Base-by-base conservation (phyloP, 2,888 invertebrate genomes). In the Drosophila tanythrix region DNA sequence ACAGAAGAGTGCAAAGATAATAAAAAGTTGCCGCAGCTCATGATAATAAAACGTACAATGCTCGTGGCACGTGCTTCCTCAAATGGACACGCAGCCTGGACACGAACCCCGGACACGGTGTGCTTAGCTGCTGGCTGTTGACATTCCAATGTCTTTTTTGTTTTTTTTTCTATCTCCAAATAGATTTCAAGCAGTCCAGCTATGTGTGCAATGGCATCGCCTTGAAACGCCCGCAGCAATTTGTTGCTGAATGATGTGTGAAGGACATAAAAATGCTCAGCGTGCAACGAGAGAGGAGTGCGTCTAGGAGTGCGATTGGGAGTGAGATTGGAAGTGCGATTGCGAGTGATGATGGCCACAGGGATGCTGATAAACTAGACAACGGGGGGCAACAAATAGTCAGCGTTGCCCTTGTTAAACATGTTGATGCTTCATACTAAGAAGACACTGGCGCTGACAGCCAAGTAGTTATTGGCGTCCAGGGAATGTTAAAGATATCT, bases 221-320 rank as follows among this genome's bases (percentile, higher is more conserved):
- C 72, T 43, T 89, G 89, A 71, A 82, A 82, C 69, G 88, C 85
- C 90, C 72, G 84, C 87, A 88, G 89, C 90, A 85, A 90, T 85
- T 85, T 90, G 90, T 90, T 76, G 87, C 90, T 85, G 85, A 85
- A 90, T 85, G 90, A 85, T 90, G 85, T 90, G 85, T 89, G 90
- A 85, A 90, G 90, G 83, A 81, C 87, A 86, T 90, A 83, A 90
- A 85, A 90, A 83, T 83, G 75, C 81, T 74, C 56, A 51, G 67
- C 53, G 38, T 67, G 64, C 81, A 61, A 21, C 31, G 13, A 35
- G 40, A 21, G 46, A 8, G 52, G 2, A 21, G 46, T 15, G 21
- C 50, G 53, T 48, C 13, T n/a, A 50, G 33, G 63, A 57, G 63
- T 60, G 35, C 43, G 18, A 51, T 29, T 25, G 25, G 11, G n/a